A percentile compares a stretch with the other conserved stretches of the same genome.
phyloP scores from a whole-genome alignment of 2,797 vertebrate genomes.

The Xenentodon cancila region DNA sequence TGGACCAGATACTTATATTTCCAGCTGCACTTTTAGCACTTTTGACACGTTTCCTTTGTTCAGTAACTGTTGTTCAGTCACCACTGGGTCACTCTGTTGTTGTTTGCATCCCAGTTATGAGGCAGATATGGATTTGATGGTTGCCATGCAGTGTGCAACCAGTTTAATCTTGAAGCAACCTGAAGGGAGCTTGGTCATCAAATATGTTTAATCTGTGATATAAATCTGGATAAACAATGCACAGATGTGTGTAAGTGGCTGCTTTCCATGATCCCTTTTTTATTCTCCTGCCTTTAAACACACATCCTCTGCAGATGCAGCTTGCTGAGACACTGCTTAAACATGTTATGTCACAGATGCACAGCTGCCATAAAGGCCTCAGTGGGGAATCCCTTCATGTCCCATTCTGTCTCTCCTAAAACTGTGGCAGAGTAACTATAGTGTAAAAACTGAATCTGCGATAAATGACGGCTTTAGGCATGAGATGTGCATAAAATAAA shows the following conservation, averaged over 20 bases:
- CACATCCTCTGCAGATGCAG: not conserved
- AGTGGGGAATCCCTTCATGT: too few relatives aligned
- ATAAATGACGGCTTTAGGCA: too few relatives aligned
- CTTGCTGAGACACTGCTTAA: not conserved
- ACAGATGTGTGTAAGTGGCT: conserved; percentile 33
- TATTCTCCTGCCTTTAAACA: not conserved
- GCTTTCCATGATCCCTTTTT: conserved; percentile 3
- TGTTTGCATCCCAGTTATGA: conserved; percentile 34
- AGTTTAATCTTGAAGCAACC: conserved; percentile 58
- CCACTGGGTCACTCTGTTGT: conserved; percentile 51
- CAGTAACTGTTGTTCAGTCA: conserved; percentile 12
- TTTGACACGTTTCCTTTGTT: not conserved
- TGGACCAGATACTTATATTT: too few relatives aligned
- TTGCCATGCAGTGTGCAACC: conserved; percentile 36
- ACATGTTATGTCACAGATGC: too few relatives aligned
- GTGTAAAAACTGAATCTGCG: too few relatives aligned
- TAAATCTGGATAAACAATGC: conserved; percentile 18
- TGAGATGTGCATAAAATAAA: too few relatives aligned
- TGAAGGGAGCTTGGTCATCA: conserved; percentile 23
- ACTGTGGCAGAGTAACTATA: too few relatives aligned
- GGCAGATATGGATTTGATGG: conserved; percentile 67
- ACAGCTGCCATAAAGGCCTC: too few relatives aligned
- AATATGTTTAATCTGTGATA: conserved; percentile 49
- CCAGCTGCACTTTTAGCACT: too few relatives aligned
- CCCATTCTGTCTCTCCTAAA: too few relatives aligned